phyloP scores from a whole-genome alignment of 2,797 vertebrate species.

The Knipowitschia caucasica region DNA sequence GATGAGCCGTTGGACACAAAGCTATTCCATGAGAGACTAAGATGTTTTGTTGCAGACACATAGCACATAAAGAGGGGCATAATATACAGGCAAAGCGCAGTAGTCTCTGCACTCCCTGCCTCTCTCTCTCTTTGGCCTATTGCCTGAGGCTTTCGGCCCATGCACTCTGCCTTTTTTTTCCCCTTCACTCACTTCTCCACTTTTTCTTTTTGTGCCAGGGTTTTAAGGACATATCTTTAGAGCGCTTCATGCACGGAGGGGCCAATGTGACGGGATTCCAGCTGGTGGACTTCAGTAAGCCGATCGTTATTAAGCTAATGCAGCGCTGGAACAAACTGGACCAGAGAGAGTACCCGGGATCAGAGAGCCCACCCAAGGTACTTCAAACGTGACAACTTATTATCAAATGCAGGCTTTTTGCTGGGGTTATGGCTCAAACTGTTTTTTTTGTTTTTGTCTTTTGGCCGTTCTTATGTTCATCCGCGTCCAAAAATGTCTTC shows the following conservation, averaged over 20 bases:
- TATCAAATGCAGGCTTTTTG: background rate
- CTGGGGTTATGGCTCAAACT: background rate
- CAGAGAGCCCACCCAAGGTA: constrained; percentile 96
- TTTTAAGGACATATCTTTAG: constrained; percentile 97
- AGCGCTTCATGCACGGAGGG: constrained; percentile 97
- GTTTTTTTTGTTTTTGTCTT: background rate
- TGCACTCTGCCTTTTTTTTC: background rate
- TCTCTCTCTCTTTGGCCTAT: background rate
- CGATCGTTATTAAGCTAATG: constrained; percentile 95
- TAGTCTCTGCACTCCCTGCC: background rate
- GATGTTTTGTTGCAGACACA: background rate
- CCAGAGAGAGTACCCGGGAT: constrained; percentile 97
- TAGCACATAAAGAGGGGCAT: constrained; percentile 18
- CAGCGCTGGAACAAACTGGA: constrained; percentile 99
- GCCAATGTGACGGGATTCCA: constrained; percentile 98
- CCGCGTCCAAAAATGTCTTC: too few relatives aligned
- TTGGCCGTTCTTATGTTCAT: background rate
- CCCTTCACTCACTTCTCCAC: constrained; percentile 1
- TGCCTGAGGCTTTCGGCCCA: background rate
- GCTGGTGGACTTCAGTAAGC: constrained; percentile 93
- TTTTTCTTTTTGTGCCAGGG: constrained; percentile 72
- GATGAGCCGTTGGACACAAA: background rate
- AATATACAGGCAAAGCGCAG: constrained; percentile 25
- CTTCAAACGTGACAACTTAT: background rate
- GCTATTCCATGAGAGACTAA: background rate